A percentile compares a stretch with the other conserved stretches of the same genome.
Evolutionary conservation across 2,113 vertebrate genomes (phyloP).

Genomic region (Cephalopterus ornatus): DNA sequence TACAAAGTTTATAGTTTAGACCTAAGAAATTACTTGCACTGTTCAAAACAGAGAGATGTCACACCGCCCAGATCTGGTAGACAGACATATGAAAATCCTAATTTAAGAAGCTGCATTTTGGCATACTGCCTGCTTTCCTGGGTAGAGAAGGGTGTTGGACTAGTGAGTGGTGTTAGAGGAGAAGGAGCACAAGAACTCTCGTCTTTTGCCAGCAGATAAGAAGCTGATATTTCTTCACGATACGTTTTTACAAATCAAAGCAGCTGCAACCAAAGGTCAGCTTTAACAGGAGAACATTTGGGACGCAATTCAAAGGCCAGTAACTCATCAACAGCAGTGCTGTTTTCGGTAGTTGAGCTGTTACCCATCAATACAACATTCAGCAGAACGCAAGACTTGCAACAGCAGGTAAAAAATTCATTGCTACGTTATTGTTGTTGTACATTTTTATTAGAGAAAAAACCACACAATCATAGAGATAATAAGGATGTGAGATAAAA

Average conservation of each 20-base stretch:
- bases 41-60: background rate
- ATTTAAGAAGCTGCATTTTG: background rate
- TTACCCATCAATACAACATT: background rate
- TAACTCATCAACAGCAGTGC: background rate
- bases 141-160: background rate
- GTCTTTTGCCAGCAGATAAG: background rate
- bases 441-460: background rate
- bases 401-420: background rate
- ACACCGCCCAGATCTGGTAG: background rate
- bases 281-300: background rate
- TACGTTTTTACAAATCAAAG: background rate
- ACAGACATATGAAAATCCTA: background rate
- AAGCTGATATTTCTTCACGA: background rate
- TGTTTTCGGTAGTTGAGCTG: background rate
- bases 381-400: background rate
- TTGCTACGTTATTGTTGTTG: background rate
- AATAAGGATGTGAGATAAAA: background rate
- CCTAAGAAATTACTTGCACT: background rate
- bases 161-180: background rate
- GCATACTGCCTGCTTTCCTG: background rate
- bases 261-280: background rate
- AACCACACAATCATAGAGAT: background rate
- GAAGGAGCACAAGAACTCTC: background rate
- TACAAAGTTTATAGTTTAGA: background rate
- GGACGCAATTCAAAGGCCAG: background rate